Conservation (phyloP, 2,888 invertebrate genomes). For the Kryphioiulus occultus region DNA sequence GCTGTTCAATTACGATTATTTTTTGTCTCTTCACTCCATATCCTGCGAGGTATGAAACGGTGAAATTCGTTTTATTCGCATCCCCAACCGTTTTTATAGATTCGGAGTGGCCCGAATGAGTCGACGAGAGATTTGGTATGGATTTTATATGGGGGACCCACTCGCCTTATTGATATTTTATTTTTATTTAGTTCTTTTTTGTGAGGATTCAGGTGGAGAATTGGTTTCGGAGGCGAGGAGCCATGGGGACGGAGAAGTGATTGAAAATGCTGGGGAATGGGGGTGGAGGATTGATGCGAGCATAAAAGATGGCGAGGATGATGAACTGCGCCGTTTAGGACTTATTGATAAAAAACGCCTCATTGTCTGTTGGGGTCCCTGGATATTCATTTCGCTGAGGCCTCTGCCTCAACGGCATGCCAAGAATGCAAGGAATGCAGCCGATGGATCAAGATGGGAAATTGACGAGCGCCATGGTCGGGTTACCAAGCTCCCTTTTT, state of each 20-base stretch:
- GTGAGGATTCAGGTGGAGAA: neutral
- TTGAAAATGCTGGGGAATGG: neutral
- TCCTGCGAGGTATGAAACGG: conserved; percentile 11
- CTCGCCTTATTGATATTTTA: conserved; percentile 15
- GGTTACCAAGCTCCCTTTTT: neutral
- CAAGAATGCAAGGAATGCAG: neutral
- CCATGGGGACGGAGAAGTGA: neutral
- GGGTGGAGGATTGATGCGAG: neutral
- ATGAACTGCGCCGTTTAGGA: conserved; percentile 26
- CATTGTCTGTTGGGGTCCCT: neutral
- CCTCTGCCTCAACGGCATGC: neutral
- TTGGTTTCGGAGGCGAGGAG: neutral
- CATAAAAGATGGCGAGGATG: conserved; percentile 25
- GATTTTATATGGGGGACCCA: neutral
- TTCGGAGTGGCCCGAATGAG: neutral
- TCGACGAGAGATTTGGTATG: neutral
- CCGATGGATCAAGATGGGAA: neutral
- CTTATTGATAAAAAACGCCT: conserved; percentile 6
- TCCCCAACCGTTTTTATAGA: neutral
- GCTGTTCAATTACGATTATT: conserved; percentile 22
- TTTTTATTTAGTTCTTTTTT: neutral
- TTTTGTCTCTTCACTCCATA: neutral
- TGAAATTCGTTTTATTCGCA: neutral
- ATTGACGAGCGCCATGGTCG: neutral
- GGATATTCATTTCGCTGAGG: neutral